A percentile compares a stretch with the other conserved stretches of the same genome.
phyloP scores from a whole-genome alignment of 2,888 invertebrate species.

The Omphaloscelis lunosa region DNA sequence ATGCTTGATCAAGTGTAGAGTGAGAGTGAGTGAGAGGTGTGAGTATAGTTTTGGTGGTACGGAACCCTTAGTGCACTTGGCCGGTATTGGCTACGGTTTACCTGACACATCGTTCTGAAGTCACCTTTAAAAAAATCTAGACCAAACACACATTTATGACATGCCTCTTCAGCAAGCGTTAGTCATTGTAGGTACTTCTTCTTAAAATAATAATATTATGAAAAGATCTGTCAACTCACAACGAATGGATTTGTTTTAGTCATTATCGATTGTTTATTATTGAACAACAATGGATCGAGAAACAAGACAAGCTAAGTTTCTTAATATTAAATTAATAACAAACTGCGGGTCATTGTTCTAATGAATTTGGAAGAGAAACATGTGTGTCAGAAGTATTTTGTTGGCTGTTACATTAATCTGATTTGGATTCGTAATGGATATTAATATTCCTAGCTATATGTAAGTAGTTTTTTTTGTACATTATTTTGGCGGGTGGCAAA shows the following conservation, averaged over 20 bases:
- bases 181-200: neutral
- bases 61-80: neutral
- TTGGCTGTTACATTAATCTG: conserved; percentile 9
- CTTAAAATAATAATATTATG: conserved; percentile 27
- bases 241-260: conserved; percentile 30
- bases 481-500: neutral
- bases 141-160: neutral
- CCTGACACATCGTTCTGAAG: neutral
- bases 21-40: too few species aligned
- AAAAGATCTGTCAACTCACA: conserved; percentile 16
- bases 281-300: conserved; percentile 50
- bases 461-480: conserved; percentile 33
- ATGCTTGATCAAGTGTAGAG: too few species aligned
- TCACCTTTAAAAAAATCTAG: neutral
- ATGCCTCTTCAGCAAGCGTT: neutral
- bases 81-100: neutral
- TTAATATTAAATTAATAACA: conserved; percentile 48
- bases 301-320: conserved; percentile 26
- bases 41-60: neutral
- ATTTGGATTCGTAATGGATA: conserved; percentile 46
- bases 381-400: conserved; percentile 38
- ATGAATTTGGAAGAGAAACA: conserved; percentile 38
- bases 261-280: conserved; percentile 41
- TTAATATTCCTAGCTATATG: conserved; percentile 33
- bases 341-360: conserved; percentile 41